phyloP scores from a whole-genome alignment of 92 coral and sea anemone genomes.

The Epizoanthus illoricatus region DNA sequence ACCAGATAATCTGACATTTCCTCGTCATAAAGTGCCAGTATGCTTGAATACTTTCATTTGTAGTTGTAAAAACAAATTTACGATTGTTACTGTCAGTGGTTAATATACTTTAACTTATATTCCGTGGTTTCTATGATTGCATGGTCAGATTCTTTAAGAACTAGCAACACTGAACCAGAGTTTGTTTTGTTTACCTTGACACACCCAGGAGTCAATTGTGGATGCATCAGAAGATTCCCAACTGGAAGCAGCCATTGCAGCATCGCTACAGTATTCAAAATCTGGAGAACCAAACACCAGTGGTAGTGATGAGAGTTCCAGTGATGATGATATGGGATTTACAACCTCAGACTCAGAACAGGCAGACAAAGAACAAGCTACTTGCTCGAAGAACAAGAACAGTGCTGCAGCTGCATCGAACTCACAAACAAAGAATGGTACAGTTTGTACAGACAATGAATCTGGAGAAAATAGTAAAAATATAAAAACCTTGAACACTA shows the following conservation, averaged over 20 bases:
- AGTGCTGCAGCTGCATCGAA: not conserved
- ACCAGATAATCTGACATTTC: too few relatives aligned
- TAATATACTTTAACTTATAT: too few relatives aligned
- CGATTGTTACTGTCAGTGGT: too few relatives aligned
- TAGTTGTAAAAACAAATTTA: too few relatives aligned
- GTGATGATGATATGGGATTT: conserved; percentile 79
- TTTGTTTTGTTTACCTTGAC: not conserved
- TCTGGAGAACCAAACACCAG: conserved; percentile 56
- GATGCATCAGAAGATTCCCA: conserved; percentile 99
- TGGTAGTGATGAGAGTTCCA: conserved; percentile 56
- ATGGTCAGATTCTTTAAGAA: not conserved
- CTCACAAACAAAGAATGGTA: conserved; percentile 2
- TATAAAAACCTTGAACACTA: not conserved
- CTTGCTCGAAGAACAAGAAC: conserved; percentile 13
- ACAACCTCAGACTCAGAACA: conserved; percentile 85
- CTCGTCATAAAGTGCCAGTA: too few relatives aligned
- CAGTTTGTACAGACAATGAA: not conserved
- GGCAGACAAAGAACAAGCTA: conserved; percentile 55
- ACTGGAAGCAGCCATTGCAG: conserved; percentile 97
- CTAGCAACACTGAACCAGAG: not conserved
- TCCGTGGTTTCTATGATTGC: too few relatives aligned
- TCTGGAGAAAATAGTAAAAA: conserved; percentile 20
- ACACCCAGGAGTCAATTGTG: conserved; percentile 79
- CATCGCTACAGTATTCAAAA: conserved; percentile 76
- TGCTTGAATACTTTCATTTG: too few relatives aligned